Evolutionary conservation across 2,797 vertebrate species (phyloP).

Genomic region (Coreius guichenoti): DNA sequence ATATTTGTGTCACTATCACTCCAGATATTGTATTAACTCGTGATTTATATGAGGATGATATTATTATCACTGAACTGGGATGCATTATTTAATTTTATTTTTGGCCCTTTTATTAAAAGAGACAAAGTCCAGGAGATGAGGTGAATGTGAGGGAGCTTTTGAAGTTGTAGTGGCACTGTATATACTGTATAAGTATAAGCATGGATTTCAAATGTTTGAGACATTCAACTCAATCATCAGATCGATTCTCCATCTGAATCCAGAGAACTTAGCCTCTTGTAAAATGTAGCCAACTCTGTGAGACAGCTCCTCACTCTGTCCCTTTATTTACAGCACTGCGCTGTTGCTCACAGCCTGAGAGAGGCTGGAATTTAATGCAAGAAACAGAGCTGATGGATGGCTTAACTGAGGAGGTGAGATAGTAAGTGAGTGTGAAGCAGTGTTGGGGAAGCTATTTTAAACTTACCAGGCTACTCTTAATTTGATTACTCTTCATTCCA

Average conservation of each 20-base stretch:
- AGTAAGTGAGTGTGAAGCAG: not conserved
- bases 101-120: not conserved
- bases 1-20: not conserved
- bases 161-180: not conserved
- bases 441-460: not conserved
- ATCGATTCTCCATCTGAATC: constrained; percentile 26
- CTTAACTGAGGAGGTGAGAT: constrained; percentile 41
- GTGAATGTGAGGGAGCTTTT: not conserved
- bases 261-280: constrained; percentile 11
- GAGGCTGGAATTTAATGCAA: constrained; percentile 36
- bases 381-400: not conserved
- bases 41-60: not conserved
- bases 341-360: constrained; percentile 13
- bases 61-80: not conserved
- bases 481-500: not conserved
- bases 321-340: constrained; percentile 26
- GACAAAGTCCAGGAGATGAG: not conserved
- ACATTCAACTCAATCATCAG: constrained; percentile 14
- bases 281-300: not conserved
- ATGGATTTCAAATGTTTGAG: not conserved
- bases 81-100: not conserved
- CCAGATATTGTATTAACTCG: not conserved
- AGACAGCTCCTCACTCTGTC: not conserved
- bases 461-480: not conserved
- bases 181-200: not conserved